A percentile compares a stretch with the other conserved stretches of the same genome.
Conservation (phyloP, 2,797 vertebrate species). For the Antrozous pallidus region DNA sequence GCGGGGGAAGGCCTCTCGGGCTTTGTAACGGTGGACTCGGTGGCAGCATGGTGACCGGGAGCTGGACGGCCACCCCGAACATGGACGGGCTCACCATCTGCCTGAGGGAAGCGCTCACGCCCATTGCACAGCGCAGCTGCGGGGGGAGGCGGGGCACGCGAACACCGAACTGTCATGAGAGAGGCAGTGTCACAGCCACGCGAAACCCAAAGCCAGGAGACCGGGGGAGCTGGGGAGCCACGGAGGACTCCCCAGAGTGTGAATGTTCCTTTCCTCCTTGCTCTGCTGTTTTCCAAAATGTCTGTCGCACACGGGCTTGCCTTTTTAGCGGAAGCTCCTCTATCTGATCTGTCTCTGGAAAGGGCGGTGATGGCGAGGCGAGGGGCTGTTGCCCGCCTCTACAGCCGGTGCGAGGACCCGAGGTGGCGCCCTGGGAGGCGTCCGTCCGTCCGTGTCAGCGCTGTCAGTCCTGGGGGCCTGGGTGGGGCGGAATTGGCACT, state of each 20-base stretch:
- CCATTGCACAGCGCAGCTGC: background rate
- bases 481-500: background rate
- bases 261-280: background rate
- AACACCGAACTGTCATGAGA: background rate
- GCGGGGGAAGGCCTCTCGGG: no score
- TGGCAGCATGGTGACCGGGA: background rate
- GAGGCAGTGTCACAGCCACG: background rate
- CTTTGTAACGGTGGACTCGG: no score
- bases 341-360: background rate
- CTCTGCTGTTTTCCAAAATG: background rate
- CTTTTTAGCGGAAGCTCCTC: background rate
- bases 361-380: no score
- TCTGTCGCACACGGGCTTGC: background rate
- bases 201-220: background rate
- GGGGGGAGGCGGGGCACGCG: background rate
- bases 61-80: no score
- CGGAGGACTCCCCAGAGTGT: background rate
- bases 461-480: background rate
- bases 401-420: background rate
- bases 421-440: background rate
- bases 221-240: background rate
- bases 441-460: background rate
- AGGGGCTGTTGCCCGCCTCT: background rate
- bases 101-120: background rate
- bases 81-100: rapidly evolving